Base-by-base conservation (phyloP, 2,888 invertebrate genomes). In the Plebejus melissa region DNA sequence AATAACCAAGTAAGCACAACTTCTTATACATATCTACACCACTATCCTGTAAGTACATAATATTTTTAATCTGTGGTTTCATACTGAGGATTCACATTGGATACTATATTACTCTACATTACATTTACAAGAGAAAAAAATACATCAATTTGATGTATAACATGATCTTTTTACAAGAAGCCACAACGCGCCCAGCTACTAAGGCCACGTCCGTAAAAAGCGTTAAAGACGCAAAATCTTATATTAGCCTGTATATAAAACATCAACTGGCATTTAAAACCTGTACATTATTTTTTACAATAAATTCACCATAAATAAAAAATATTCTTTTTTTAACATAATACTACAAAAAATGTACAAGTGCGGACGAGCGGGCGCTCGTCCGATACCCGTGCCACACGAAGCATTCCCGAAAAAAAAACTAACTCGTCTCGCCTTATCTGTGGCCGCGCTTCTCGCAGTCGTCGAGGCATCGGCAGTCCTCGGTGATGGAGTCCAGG, bases 401-500 rank as follows among this genome's bases (percentile, higher is more conserved):
- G 28, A 70, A 75, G 70, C 75, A 28, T 60, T 74, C 22, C 60
- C 60, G 28, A 65, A 74, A 65, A 65, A 46, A 72, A 65, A 65
- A 65, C 60, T 46, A 65, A 65, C 46, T 38, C 60, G 22, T 22
- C 50, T 36, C 65, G 28, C n/a, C 75, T 77, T 82, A 91, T 86
- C 90, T 90, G 11, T 86, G 0, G 83, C 75, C 71, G 32, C 80
- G 83, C 69, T 88, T 88, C 1, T 90, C 91, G 71, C 86, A 85
- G 0, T 89, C 87, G 0, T 86, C 87, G 0, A 83, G 81, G 69
- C 93, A 92, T 28, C 86, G 82, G 50, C 92, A 92, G 76, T 93
- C 93, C 77, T 94, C 94, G 0, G 87, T 90, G 0, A 94, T 93
- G 0, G 93, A 93, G 70, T 93, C 94, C 2, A 94, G 69, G 0